A percentile compares a stretch with the other conserved stretches of the same genome.
These are phyloP conservation scores for Pedicia rivosa DNA, from an alignment of 2,888 invertebrate genomes.

Conservation along the genomic window DNA sequence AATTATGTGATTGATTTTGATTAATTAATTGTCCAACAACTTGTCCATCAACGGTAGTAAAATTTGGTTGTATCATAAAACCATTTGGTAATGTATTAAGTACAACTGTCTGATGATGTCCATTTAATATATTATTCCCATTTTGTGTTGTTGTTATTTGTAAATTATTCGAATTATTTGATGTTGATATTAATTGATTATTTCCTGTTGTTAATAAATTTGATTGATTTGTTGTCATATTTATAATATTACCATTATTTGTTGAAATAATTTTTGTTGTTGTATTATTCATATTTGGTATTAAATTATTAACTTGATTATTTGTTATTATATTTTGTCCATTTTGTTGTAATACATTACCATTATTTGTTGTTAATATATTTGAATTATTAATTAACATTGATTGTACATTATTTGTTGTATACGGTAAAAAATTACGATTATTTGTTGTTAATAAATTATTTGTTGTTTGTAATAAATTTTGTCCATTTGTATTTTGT, in stretches of 20 bases:
- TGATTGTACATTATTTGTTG: constrained; percentile 17
- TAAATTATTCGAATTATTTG: constrained; percentile 12
- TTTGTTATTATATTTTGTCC: constrained; percentile 15
- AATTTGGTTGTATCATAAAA: constrained; percentile 53
- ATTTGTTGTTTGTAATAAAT: constrained; percentile 11
- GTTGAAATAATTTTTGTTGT: constrained; percentile 14
- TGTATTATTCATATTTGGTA: no score
- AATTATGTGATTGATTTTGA: constrained; percentile 28
- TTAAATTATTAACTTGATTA: no score
- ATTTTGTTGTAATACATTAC: constrained; percentile 10
- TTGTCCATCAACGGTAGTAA: constrained; percentile 57
- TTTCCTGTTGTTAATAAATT: constrained; percentile 9
- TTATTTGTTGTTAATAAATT: constrained; percentile 8
- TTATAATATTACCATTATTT: constrained; percentile 9
- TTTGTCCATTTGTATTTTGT: constrained; percentile 13
- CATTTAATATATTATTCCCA: constrained; percentile 8
- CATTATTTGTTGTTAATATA: constrained; percentile 3
- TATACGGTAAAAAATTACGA: constrained; percentile 15
- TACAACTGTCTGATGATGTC: constrained; percentile 58
- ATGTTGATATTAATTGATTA: constrained; percentile 12
- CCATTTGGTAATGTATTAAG: constrained; percentile 66
- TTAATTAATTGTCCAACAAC: constrained; percentile 43
- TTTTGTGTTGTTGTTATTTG: constrained; percentile 15
- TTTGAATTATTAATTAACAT: constrained; percentile 13
- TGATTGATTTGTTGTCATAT: constrained; percentile 9